A percentile compares a stretch with the other conserved stretches of the same genome.
phyloP scores from a whole-genome alignment of 2,888 invertebrate species.

The Drosophila percnosoma region DNA sequence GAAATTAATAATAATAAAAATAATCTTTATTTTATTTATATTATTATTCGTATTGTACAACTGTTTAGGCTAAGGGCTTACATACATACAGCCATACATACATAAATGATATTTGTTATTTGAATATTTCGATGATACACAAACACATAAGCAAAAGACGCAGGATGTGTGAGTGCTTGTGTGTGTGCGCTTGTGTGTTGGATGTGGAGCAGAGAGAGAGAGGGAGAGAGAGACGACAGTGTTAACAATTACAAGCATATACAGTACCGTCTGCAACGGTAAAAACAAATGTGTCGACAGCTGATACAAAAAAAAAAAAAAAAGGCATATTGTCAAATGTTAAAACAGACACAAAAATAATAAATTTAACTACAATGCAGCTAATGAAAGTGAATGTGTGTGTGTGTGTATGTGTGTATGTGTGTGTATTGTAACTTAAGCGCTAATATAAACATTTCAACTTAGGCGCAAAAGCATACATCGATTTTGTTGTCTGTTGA shows the following conservation, averaged over 20 bases:
- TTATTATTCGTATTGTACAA: slow-evolving; percentile 52
- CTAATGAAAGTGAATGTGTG: slow-evolving; percentile 34
- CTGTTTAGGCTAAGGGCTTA: slow-evolving; percentile 33
- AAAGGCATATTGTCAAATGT: slow-evolving; percentile 4
- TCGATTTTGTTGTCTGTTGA: slow-evolving; percentile 20
- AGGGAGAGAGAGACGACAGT: not conserved
- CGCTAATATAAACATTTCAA: slow-evolving; percentile 43
- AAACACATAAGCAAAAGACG: slow-evolving; percentile 9
- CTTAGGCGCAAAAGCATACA: slow-evolving; percentile 45
- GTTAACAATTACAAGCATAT: slow-evolving; percentile 15
- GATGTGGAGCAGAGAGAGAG: slow-evolving; percentile 11
- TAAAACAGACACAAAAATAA: slow-evolving; percentile 15
- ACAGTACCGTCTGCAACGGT: slow-evolving; percentile 9
- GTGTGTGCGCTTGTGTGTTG: slow-evolving; percentile 16
- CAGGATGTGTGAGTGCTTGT: slow-evolving; percentile 4
- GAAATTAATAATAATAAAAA: slow-evolving; percentile 1
- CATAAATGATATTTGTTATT: slow-evolving; percentile 18
- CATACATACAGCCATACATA: slow-evolving; percentile 35
- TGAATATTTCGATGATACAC: slow-evolving; percentile 39
- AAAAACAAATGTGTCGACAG: slow-evolving; percentile 19
- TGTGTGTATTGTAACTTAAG: slow-evolving; percentile 36
- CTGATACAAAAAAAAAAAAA: not conserved
- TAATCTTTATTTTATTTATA: slow-evolving; percentile 11
- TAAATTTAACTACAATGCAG: slow-evolving; percentile 61
- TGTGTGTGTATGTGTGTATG: slow-evolving; percentile 26